These are phyloP conservation scores for Myocastor coypus DNA, from an alignment of 2,113 vertebrate species.

Conservation along the genomic window DNA sequence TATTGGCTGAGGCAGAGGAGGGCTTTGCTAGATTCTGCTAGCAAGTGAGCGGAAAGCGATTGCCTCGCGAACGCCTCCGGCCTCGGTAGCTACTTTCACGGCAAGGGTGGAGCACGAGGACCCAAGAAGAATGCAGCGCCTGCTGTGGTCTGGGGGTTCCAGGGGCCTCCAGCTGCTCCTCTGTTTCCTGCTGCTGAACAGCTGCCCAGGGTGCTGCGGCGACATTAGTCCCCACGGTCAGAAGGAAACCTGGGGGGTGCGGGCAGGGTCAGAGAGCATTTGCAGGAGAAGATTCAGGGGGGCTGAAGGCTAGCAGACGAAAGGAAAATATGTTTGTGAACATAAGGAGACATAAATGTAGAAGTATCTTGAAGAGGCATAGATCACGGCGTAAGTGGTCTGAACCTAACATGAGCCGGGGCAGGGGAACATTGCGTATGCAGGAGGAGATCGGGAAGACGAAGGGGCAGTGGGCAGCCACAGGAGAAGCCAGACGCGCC, in stretches of 20 bases:
- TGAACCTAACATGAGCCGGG: not conserved
- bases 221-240: conserved; percentile 52
- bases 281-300: not conserved
- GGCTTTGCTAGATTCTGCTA: not conserved
- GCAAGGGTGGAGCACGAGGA: not conserved
- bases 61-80: fast-evolving
- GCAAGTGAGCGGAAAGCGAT: not conserved
- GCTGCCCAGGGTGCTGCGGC: conserved; percentile 50
- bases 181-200: conserved; percentile 53
- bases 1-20: conserved; percentile 4
- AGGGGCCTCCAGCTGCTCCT: not conserved
- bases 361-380: not conserved
- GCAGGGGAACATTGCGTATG: not conserved
- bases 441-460: not conserved
- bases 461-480: not conserved
- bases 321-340: conserved; percentile 45
- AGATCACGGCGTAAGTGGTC: not conserved
- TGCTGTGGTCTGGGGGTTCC: not conserved
- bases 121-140: not conserved
- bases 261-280: not conserved
- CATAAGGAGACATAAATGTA: not conserved
- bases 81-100: not conserved
- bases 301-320: not conserved
- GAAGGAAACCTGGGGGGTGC: not conserved
- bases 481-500: not conserved